These are phyloP conservation scores for Lycopodina hypogea DNA, from an alignment of 37 sponge, comb jelly and placozoan species.

Conservation along the genomic window DNA sequence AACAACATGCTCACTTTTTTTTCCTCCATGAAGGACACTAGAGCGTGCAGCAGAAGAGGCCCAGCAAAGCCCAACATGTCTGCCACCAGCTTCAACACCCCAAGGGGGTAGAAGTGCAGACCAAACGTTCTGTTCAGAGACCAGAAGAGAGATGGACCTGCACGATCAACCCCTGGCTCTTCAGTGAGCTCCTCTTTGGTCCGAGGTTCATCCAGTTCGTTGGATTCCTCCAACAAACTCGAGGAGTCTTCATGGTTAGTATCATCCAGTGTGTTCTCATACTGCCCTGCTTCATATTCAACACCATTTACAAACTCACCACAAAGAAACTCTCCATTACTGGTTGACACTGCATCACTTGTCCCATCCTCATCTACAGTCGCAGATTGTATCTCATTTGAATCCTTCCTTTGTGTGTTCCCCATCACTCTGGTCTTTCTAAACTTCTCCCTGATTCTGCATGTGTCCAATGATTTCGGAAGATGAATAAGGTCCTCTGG, in stretches of 20 bases:
- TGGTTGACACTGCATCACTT: too few relatives aligned
- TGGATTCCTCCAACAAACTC: background rate
- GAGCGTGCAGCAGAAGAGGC: constrained; percentile 80
- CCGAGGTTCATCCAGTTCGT: background rate
- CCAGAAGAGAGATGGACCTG: constrained; percentile 40
- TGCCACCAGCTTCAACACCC: constrained; percentile 74
- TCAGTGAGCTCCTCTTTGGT: background rate
- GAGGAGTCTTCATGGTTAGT: background rate
- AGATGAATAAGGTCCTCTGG: constrained; percentile 58
- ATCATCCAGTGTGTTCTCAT: too few relatives aligned
- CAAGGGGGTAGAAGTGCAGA: constrained; percentile 88
- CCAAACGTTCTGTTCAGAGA: constrained; percentile 88
- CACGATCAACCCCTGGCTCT: background rate
- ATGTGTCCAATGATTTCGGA: constrained; percentile 55
- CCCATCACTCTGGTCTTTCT: background rate
- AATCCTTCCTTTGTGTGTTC: too few relatives aligned
- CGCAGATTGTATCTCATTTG: too few relatives aligned
- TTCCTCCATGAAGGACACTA: constrained; percentile 87
- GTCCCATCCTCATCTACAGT: too few relatives aligned
- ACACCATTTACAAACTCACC: background rate
- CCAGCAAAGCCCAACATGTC: constrained; percentile 86
- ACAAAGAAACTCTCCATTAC: background rate
- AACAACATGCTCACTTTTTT: constrained; percentile 45
- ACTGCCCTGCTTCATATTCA: background rate
- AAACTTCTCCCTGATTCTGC: constrained; percentile 43